A percentile compares a stretch with the other conserved stretches of the same genome.
Evolutionary conservation across 2,888 invertebrate species (phyloP).

Genomic region (Amphimallon solstitiale): DNA sequence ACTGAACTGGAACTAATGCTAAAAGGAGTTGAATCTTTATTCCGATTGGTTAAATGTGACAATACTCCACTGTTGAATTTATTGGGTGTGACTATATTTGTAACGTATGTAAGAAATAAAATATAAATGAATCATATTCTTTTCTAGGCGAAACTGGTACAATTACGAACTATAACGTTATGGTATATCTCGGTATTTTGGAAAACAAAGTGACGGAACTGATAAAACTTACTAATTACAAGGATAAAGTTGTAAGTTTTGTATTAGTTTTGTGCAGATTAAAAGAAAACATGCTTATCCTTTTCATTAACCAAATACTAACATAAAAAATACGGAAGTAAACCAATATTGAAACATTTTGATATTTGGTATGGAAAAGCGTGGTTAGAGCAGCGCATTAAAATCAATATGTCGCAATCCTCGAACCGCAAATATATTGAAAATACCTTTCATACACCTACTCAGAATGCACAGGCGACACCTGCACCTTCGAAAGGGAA

Average conservation of each 20-base stretch:
- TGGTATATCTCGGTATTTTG: constrained; percentile 83
- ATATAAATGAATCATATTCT: background rate
- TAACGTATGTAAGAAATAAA: background rate
- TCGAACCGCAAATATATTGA: no score
- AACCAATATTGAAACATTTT: no score
- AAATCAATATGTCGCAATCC: no score
- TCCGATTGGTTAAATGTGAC: constrained; percentile 75
- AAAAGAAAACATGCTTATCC: no score
- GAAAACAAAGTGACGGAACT: constrained; percentile 79
- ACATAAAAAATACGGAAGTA: no score
- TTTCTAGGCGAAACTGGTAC: constrained; percentile 61
- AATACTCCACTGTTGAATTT: constrained; percentile 77
- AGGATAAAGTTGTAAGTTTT: constrained; percentile 48
- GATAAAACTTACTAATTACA: constrained; percentile 66
- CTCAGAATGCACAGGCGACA: no score
- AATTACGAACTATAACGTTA: constrained; percentile 79
- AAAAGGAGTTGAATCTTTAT: constrained; percentile 65
- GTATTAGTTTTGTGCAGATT: no score
- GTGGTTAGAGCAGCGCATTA: no score
- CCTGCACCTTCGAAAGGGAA: no score
- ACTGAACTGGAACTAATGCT: constrained; percentile 58
- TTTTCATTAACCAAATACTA: no score
- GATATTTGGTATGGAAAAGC: no score
- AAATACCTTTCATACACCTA: no score
- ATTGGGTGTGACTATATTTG: constrained; percentile 69